phyloP scores from a whole-genome alignment of 1,140 invertebrate genomes.

The Heliconius nattereri region DNA sequence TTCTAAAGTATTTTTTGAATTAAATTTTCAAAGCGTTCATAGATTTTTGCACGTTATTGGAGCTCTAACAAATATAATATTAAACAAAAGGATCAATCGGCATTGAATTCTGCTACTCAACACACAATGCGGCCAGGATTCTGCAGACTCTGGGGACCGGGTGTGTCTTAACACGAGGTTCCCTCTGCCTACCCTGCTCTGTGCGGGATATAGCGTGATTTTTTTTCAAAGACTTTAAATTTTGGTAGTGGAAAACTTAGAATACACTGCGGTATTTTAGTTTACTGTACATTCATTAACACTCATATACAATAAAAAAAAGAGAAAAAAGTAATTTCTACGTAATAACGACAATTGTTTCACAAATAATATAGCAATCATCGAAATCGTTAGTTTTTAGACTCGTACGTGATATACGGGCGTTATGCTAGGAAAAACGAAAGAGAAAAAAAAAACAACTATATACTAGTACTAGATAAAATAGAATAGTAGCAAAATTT shows the following conservation, averaged over 20 bases:
- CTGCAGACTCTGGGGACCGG: too few relatives aligned
- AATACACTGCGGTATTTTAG: too few relatives aligned
- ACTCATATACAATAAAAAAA: not conserved
- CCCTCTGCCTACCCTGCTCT: too few relatives aligned
- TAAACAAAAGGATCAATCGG: too few relatives aligned
- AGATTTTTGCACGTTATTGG: not conserved
- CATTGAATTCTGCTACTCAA: too few relatives aligned
- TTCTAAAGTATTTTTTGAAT: not conserved
- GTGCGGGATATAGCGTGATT: too few relatives aligned
- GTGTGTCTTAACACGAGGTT: too few relatives aligned
- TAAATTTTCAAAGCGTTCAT: not conserved
- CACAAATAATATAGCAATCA: not conserved
- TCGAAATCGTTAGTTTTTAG: not conserved
- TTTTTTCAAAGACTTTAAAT: too few relatives aligned
- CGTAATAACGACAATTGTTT: not conserved
- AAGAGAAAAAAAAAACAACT: not conserved
- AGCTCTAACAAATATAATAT: too few relatives aligned
- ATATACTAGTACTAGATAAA: constrained; percentile 11
- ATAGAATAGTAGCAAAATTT: constrained; percentile 22
- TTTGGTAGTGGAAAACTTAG: too few relatives aligned
- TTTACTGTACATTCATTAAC: too few relatives aligned
- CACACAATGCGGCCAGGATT: too few relatives aligned
- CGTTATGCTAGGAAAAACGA: not conserved
- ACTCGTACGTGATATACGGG: constrained; percentile 2
- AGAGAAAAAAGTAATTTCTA: not conserved